Percentiles rank a stretch among this genome's conserved stretches.
Evolutionary conservation across 2,113 vertebrate species (phyloP).

Genomic region (Cyprinodon tularosa): DNA sequence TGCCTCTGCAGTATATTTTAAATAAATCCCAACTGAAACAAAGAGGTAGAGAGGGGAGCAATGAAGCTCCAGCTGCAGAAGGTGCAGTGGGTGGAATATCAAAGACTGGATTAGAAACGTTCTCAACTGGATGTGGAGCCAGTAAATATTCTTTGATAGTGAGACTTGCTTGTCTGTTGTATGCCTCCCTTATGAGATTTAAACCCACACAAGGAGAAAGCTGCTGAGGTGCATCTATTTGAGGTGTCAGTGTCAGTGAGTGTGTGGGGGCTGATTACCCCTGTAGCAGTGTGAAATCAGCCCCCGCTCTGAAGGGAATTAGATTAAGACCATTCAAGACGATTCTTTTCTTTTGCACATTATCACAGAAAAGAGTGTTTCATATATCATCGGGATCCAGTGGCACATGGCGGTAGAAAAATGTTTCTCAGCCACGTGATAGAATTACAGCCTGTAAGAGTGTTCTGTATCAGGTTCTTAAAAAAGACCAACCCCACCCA

Average conservation of each 20-base stretch:
- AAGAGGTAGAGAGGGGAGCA: slow-evolving; percentile 16
- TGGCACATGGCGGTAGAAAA: slow-evolving; percentile 26
- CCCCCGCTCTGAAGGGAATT: slow-evolving; percentile 60
- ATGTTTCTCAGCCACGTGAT: slow-evolving; percentile 18
- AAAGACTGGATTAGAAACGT: slow-evolving; percentile 69
- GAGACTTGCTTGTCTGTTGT: slow-evolving; percentile 36
- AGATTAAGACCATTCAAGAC: slow-evolving; percentile 67
- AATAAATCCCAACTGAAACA: slow-evolving; percentile 18
- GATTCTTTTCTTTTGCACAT: slow-evolving; percentile 47
- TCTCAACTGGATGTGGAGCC: slow-evolving; percentile 35
- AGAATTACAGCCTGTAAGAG: slow-evolving; percentile 13
- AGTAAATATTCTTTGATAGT: slow-evolving; percentile 28
- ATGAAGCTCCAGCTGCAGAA: slow-evolving; percentile 28
- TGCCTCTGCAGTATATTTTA: slow-evolving; percentile 9
- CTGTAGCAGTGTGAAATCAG: slow-evolving; percentile 62
- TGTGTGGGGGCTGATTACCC: slow-evolving; percentile 50
- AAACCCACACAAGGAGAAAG: slow-evolving; percentile 47
- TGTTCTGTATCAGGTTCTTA: slow-evolving; percentile 22
- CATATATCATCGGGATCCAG: slow-evolving; percentile 50
- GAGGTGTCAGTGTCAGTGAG: slow-evolving; percentile 28
- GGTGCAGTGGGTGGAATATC: slow-evolving; percentile 67
- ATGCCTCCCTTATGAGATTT: slow-evolving; percentile 62
- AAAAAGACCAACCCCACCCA: slow-evolving; percentile 50
- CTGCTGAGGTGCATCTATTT: slow-evolving; percentile 36
- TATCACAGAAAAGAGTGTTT: slow-evolving; percentile 59